Base-by-base conservation (phyloP, 2,113 vertebrate genomes). In the Bos indicus region DNA sequence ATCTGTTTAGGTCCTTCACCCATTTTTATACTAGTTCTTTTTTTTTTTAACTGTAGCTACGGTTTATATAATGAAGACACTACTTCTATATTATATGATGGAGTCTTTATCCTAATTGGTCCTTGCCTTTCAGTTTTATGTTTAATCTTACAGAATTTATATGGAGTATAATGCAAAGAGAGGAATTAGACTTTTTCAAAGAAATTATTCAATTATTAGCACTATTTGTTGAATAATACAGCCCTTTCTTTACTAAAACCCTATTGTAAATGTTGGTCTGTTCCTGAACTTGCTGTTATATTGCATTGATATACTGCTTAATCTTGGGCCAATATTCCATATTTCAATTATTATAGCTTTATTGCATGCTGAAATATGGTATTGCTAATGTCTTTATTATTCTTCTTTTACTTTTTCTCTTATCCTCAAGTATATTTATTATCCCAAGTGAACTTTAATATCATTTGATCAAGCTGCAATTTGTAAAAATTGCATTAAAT, bases 401-500 rank as follows among this genome's bases (percentile, higher is more conserved):
- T 90, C 28, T 80, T 80, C 30, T 57, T 82, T 62, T 28, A 83
- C 36, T 85, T 71, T 88, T 91, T 77, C 9, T 74, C 67, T 90
- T 89, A 92, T 90, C 33, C 13, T 96, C 36, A 77, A 25, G 71
- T 90, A 57, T 71, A 90, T 60, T 96, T 88, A 91, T 91, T 93
- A 87, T 92, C 40, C 46, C 2, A 17, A 80, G 19, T 93, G 46
- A 92, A 84, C 30, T 92, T 81, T 94, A 77, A 40, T 90, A 88
- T 96, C 89, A 81, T 88, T 92, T 92, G 16, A 43, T 96, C 67
- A 91, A 97, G 94, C 12, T 71, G 15, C 8, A 93, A 86, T 87
- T 94, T 48, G n/a, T 91, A 91, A 95, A 56, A 97, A 95, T 92
- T 90, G 46, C 30, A 84, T 92, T 96, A 93, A 77, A 88, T 96